Conservation (phyloP, 2,888 invertebrate species). For the Drosophila helvetica region DNA sequence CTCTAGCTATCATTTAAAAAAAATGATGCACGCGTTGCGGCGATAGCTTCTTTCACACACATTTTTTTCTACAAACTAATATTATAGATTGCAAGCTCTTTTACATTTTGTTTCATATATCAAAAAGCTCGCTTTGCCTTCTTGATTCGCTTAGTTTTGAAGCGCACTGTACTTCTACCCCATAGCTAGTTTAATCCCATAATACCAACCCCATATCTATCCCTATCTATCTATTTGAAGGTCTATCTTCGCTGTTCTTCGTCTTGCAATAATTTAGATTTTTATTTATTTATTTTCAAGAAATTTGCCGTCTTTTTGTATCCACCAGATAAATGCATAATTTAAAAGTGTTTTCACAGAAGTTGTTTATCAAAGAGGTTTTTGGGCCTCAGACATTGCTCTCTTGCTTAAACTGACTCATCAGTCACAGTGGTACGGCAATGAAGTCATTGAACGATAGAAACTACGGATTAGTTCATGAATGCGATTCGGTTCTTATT, state of each 20-base stretch:
- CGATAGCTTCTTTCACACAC: no score
- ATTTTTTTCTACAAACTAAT: no score
- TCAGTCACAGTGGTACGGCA: conserved; percentile 25
- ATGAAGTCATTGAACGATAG: conserved; percentile 27
- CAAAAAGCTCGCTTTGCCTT: no score
- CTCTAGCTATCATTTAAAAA: no score
- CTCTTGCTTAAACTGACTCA: conserved; percentile 26
- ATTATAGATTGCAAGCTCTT: no score
- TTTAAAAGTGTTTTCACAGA: conserved; percentile 38
- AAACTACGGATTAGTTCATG: neutral
- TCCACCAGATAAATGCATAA: conserved; percentile 34
- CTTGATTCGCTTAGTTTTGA: no score
- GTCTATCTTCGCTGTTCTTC: conserved; percentile 1
- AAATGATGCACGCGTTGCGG: no score
- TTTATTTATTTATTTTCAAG: conserved; percentile 38
- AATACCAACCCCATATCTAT: neutral
- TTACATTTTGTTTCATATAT: no score
- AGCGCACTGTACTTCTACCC: no score
- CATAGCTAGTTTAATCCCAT: neutral
- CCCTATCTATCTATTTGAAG: no score
- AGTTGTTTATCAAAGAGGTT: conserved; percentile 14
- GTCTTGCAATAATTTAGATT: conserved; percentile 34
- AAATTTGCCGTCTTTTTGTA: neutral
- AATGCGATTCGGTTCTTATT: neutral
- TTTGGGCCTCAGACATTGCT: neutral